Evolutionary conservation across 2,888 invertebrate species (phyloP).

Genomic region (Heliconius erato): DNA sequence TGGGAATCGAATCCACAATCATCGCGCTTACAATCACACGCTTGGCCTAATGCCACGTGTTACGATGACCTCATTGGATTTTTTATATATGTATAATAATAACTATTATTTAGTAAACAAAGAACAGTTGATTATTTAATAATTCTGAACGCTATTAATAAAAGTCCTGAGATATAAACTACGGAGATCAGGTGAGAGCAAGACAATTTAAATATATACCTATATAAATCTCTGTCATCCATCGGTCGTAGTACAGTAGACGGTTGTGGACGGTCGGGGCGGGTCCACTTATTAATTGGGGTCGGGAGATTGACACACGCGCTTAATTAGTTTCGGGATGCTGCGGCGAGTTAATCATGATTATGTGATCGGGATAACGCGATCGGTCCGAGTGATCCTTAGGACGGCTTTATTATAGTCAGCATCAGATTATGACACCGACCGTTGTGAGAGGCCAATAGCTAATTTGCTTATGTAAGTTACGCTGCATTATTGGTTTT

Average conservation of each 20-base stretch:
- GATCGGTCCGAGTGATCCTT: constrained; percentile 36
- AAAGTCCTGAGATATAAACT: background rate
- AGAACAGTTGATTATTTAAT: too few relatives aligned
- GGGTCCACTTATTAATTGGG: constrained; percentile 41
- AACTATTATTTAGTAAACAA: too few relatives aligned
- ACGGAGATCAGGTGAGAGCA: background rate
- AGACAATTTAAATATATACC: background rate
- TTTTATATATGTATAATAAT: too few relatives aligned
- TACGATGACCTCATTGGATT: too few relatives aligned
- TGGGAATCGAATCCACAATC: too few relatives aligned
- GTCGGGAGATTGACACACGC: constrained; percentile 47
- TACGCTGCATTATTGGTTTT: background rate
- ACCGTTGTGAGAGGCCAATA: background rate
- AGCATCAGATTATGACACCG: background rate
- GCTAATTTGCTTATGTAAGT: background rate
- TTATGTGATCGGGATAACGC: constrained; percentile 37
- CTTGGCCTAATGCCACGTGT: too few relatives aligned
- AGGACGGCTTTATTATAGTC: constrained; percentile 12
- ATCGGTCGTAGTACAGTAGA: background rate
- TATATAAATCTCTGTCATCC: background rate
- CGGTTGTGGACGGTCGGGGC: constrained; percentile 13
- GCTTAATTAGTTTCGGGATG: constrained; percentile 46
- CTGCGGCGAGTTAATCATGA: constrained; percentile 45
- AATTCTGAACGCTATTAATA: background rate
- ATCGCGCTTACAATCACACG: too few relatives aligned